Evolutionary conservation across 2,113 vertebrate genomes (phyloP).

Genomic region (Sebastes fasciatus): DNA sequence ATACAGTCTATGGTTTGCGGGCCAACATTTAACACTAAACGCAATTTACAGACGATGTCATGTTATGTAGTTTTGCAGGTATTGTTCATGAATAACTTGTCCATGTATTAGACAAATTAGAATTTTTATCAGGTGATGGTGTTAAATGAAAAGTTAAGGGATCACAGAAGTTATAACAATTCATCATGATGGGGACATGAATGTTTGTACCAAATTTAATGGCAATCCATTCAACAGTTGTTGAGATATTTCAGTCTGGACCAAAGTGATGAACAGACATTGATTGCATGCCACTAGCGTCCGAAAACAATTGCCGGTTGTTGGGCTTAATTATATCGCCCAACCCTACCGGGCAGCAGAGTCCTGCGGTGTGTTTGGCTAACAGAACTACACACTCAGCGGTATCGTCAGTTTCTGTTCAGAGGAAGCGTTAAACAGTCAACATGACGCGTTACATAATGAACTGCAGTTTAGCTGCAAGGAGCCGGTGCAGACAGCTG

Average conservation of each 20-base stretch:
- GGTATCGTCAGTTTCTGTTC: background rate
- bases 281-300: too few relatives aligned
- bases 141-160: background rate
- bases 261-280: too few relatives aligned
- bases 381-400: background rate
- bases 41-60: background rate
- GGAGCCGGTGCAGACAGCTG: background rate
- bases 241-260: too few relatives aligned
- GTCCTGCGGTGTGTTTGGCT: too few relatives aligned
- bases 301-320: too few relatives aligned
- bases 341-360: too few relatives aligned
- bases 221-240: background rate
- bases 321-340: too few relatives aligned
- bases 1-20: too few relatives aligned
- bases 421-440: background rate
- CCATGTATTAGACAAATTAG: too few relatives aligned
- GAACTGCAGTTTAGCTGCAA: background rate
- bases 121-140: background rate
- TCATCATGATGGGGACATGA: background rate
- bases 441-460: background rate
- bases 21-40: background rate
- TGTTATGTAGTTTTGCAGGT: background rate
- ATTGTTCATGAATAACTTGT: too few relatives aligned
- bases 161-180: background rate
- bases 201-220: background rate